Evolutionary conservation across 2,888 invertebrate species (phyloP).

Genomic region (Philaethria dido): DNA sequence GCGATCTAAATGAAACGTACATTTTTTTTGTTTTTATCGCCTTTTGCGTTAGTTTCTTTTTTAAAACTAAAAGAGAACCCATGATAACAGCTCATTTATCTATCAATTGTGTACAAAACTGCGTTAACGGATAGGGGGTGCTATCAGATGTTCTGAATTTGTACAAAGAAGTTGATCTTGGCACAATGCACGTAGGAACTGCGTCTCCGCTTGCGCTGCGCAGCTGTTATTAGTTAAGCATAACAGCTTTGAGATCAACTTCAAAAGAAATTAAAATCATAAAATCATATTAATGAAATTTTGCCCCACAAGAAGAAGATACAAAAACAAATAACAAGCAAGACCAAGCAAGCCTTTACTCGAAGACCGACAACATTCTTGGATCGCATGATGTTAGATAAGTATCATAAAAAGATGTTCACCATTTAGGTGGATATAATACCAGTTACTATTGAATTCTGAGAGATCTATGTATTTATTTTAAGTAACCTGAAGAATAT

Average conservation of each 20-base stretch:
- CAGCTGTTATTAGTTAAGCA: not conserved
- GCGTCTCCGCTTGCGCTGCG: not conserved
- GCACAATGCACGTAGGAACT: not conserved
- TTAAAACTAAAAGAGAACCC: not conserved
- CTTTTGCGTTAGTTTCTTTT: not conserved
- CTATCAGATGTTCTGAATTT: not conserved
- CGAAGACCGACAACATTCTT: too few species aligned
- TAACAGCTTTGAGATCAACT: not conserved
- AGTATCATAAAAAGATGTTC: too few species aligned
- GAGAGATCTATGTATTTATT: constrained; percentile 16
- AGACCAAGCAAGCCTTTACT: not conserved
- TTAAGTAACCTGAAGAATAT: not conserved
- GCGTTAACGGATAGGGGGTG: constrained; percentile 13
- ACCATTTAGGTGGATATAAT: too few species aligned
- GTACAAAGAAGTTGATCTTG: not conserved
- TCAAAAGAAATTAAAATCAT: not conserved
- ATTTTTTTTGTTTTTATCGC: not conserved
- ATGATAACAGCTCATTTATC: not conserved
- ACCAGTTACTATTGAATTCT: constrained; percentile 11
- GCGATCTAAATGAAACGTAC: not conserved
- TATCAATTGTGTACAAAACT: constrained; percentile 1
- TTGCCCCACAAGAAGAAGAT: constrained; percentile 16
- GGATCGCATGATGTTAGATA: too few species aligned
- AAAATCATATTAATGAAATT: not conserved
- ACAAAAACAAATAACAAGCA: constrained; percentile 6